A percentile compares a stretch with the other conserved stretches of the same genome.
phyloP scores from a whole-genome alignment of 64 coral and sea anemone genomes.

The Stichodactyla mertensii region DNA sequence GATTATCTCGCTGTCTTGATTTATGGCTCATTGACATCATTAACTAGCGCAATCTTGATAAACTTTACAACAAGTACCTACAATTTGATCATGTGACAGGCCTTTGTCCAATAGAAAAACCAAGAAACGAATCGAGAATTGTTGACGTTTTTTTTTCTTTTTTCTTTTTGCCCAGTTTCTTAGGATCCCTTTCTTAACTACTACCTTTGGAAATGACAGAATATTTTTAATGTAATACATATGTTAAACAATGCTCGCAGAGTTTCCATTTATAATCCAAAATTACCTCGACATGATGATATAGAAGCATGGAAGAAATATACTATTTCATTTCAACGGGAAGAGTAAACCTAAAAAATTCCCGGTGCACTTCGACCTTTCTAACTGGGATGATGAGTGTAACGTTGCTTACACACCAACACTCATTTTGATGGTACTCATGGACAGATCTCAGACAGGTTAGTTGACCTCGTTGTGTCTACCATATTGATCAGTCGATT shows the following conservation, averaged over 20 bases:
- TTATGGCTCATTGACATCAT: conserved; percentile 24
- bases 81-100: conserved; percentile 10
- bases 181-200: background rate
- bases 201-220: background rate
- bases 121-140: background rate
- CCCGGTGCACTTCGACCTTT: conserved; percentile 10
- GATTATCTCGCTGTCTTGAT: conserved; percentile 19
- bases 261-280: background rate
- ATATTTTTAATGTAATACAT: background rate
- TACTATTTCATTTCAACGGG: background rate
- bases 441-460: background rate
- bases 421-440: conserved; percentile 2
- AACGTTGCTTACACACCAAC: background rate
- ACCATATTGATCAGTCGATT: conserved; percentile 10
- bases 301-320: background rate
- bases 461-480: background rate
- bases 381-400: background rate
- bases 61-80: background rate
- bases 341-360: background rate
- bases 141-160: no score
- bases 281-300: background rate
- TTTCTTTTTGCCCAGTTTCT: background rate
- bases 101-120: background rate
- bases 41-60: conserved; percentile 11
- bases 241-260: background rate